Conservation (phyloP, 2,113 vertebrate species). For the Colaptes auratus region DNA sequence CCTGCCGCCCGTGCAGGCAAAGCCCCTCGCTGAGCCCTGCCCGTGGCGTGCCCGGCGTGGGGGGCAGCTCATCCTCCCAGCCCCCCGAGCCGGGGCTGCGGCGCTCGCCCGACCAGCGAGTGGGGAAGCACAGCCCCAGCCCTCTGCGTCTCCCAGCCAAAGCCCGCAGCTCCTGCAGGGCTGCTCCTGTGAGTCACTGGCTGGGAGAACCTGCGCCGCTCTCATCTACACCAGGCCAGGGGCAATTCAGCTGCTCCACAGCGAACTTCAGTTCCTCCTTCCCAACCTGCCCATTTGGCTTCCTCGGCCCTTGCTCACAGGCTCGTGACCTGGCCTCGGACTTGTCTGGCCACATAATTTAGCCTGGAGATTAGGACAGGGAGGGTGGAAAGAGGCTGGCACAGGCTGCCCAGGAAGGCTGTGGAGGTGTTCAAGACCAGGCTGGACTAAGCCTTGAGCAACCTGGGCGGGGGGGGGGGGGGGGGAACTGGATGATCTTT, state of each 20-base stretch:
- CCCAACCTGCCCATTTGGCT: slow-evolving; percentile 38
- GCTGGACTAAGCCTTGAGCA: too few relatives aligned
- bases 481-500: too few relatives aligned
- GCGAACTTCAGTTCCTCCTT: not conserved
- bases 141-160: not conserved
- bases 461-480: too few relatives aligned
- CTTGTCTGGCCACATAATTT: not conserved
- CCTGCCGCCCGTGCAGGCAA: not conserved
- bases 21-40: slow-evolving; percentile 10
- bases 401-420: too few relatives aligned
- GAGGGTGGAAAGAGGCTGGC: too few relatives aligned
- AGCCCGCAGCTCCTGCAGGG: slow-evolving; percentile 21
- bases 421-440: too few relatives aligned
- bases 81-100: not conserved
- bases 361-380: not conserved
- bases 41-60: not conserved
- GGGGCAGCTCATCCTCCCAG: slow-evolving; percentile 60
- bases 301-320: slow-evolving; percentile 40
- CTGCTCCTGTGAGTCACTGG: slow-evolving; percentile 2
- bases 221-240: not conserved
- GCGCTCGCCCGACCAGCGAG: not conserved
- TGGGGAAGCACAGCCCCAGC: not conserved
- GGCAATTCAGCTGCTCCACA: not conserved
- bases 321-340: not conserved
- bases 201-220: slow-evolving; percentile 15